Evolutionary conservation across 2,113 vertebrate genomes (phyloP).

Genomic region (Pygoscelis antarcticus): DNA sequence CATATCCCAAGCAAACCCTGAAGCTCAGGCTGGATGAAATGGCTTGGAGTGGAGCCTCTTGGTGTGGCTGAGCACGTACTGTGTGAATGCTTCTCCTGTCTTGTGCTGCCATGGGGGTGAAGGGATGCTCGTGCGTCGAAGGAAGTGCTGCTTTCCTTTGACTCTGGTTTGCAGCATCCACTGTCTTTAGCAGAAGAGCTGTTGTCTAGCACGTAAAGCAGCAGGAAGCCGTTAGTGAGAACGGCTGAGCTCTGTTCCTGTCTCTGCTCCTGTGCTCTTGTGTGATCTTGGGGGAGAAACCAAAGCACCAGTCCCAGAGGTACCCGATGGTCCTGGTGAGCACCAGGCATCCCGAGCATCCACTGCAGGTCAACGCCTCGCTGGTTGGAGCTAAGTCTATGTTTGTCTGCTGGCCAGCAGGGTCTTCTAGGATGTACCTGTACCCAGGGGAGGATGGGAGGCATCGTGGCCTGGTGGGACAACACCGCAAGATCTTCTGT

Average conservation of each 20-base stretch:
- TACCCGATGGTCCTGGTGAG: neutral
- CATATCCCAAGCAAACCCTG: neutral
- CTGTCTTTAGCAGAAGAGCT: neutral
- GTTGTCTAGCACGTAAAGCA: neutral
- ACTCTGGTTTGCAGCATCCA: neutral
- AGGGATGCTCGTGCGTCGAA: neutral
- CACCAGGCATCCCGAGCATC: neutral
- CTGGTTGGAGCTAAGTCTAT: neutral
- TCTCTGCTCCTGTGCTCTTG: neutral
- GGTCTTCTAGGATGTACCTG: neutral
- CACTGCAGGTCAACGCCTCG: rapidly evolving
- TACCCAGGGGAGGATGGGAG: neutral
- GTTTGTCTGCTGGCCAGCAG: neutral
- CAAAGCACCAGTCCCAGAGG: rapidly evolving
- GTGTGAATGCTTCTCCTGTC: neutral
- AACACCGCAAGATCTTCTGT: neutral
- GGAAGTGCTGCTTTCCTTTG: neutral
- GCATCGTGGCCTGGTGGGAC: neutral
- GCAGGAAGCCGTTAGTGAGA: neutral
- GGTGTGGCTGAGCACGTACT: neutral
- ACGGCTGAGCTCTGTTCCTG: neutral
- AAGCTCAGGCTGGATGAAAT: constrained; percentile 15
- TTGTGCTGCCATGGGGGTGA: neutral
- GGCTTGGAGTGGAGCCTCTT: constrained; percentile 20
- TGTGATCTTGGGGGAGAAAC: neutral